Percentiles rank a stretch among this genome's conserved stretches.
Evolutionary conservation across 1,140 invertebrate genomes (phyloP).

Genomic region (Drosophila trapezifrons): DNA sequence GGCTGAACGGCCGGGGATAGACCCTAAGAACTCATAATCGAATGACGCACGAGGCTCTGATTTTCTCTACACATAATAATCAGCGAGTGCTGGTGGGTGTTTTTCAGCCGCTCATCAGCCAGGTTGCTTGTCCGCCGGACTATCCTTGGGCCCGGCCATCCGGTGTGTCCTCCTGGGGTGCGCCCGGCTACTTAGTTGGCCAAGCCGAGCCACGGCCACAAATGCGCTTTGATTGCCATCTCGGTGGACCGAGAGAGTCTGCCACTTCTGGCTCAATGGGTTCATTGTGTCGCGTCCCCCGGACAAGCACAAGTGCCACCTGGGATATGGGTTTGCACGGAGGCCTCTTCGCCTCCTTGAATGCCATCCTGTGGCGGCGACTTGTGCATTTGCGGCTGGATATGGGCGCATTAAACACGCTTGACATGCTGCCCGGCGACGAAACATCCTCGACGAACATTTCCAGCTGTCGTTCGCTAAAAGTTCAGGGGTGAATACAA

Average conservation of each 20-base stretch:
- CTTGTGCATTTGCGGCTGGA: conserved; percentile 28
- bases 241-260: conserved; percentile 19
- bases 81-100: conserved; percentile 15
- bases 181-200: conserved; percentile 19
- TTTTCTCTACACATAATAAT: conserved; percentile 43
- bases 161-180: too few species aligned
- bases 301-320: conserved; percentile 46
- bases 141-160: conserved; percentile 57
- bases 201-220: conserved; percentile 41
- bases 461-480: conserved; percentile 62
- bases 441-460: conserved; percentile 24
- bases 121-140: conserved; percentile 45
- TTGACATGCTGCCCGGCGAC: conserved; percentile 57
- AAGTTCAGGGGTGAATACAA: conserved; percentile 75
- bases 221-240: conserved; percentile 72
- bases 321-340: conserved; percentile 19
- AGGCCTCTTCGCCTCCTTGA: conserved; percentile 59
- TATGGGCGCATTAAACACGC: conserved; percentile 63
- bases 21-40: conserved; percentile 66
- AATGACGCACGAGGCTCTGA: conserved; percentile 74
- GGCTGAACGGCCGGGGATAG: conserved; percentile 27
- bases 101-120: conserved; percentile 43
- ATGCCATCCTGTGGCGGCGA: conserved; percentile 47
- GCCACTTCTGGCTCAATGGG: conserved; percentile 61
- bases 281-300: conserved; percentile 53